phyloP scores from a whole-genome alignment of 2,888 invertebrate species.

The Chalcis sispes region DNA sequence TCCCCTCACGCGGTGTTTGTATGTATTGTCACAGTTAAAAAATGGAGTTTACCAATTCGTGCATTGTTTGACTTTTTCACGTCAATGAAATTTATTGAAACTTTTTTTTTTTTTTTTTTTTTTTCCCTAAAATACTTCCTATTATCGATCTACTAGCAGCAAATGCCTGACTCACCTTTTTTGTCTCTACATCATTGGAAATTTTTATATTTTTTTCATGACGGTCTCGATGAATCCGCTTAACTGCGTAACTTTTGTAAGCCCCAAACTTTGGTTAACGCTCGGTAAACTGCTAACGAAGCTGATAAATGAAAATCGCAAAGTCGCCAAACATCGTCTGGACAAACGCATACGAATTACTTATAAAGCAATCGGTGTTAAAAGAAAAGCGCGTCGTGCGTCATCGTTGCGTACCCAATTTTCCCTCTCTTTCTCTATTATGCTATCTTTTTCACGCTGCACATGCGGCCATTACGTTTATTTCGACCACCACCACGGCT shows the following conservation, averaged over 20 bases:
- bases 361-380: not conserved
- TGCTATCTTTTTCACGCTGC: not conserved
- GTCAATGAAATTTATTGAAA: no score
- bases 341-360: not conserved
- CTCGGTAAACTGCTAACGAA: not conserved
- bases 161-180: no score
- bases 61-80: no score
- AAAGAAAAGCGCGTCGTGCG: conserved; percentile 7
- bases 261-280: not conserved
- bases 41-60: no score
- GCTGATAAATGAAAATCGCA: not conserved
- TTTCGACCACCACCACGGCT: conserved; percentile 15
- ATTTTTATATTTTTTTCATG: no score
- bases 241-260: not conserved
- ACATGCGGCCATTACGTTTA: not conserved
- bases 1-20: no score
- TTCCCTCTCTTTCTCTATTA: not conserved
- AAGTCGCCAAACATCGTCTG: conserved; percentile 3
- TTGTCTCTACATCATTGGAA: no score
- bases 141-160: no score
- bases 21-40: no score
- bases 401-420: not conserved
- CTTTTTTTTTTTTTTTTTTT: no score
- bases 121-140: no score
- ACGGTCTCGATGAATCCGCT: not conserved